These are phyloP conservation scores for Melipona bicolor DNA, from an alignment of 2,888 invertebrate species.

Conservation along the genomic window DNA sequence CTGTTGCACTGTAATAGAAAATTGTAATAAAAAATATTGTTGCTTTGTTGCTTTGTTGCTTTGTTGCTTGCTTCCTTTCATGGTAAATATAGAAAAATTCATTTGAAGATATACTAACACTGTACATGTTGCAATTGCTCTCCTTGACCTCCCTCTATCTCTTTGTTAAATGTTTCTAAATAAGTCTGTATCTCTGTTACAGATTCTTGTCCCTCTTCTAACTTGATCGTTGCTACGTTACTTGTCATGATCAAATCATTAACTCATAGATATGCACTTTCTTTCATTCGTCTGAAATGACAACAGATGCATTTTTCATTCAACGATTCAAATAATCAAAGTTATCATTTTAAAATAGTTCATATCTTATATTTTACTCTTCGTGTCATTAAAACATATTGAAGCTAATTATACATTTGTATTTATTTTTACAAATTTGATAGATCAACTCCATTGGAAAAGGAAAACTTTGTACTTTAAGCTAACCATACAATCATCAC, in stretches of 20 bases:
- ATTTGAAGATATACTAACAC: constrained; percentile 73
- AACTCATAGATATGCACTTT: constrained; percentile 49
- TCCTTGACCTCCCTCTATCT: constrained; percentile 88
- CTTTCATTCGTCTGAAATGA: constrained; percentile 62
- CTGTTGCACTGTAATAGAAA: constrained; percentile 79
- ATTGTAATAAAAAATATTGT: not conserved
- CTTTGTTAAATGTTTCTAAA: constrained; percentile 92
- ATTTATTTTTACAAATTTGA: not conserved
- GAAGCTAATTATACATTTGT: not conserved
- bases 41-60: not conserved
- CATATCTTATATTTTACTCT: not conserved
- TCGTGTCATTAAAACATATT: not conserved
- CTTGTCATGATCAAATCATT: constrained; percentile 77
- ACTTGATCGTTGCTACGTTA: constrained; percentile 81
- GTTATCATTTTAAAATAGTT: not conserved
- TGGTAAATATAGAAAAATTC: not conserved
- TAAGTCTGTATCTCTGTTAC: constrained; percentile 92
- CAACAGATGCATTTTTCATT: not conserved
- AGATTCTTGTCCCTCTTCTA: constrained; percentile 84
- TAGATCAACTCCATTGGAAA: not conserved
- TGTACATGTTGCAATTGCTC: constrained; percentile 83
- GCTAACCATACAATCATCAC: not conserved
- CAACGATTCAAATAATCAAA: not conserved
- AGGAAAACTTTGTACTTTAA: not conserved
- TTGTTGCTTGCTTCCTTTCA: not conserved